Evolutionary conservation across 2,888 invertebrate species (phyloP).

Genomic region (Azorinus chamasolen): DNA sequence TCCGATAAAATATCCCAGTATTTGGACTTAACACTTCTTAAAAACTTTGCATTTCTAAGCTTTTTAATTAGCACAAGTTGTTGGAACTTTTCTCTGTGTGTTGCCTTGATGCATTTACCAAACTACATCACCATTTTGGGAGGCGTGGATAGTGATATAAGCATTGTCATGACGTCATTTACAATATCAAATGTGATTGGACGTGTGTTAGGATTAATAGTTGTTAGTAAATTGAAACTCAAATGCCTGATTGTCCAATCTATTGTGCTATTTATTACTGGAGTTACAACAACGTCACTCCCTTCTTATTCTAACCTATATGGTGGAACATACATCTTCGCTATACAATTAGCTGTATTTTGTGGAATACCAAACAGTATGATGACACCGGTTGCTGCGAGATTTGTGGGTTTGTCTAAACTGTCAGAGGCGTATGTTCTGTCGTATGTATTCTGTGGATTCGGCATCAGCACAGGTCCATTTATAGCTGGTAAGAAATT

Average conservation of each 20-base stretch:
- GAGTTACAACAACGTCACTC: not conserved
- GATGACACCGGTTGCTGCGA: not conserved
- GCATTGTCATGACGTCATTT: not conserved
- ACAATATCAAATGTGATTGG: not conserved
- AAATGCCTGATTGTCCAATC: not conserved
- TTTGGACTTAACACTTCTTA: not conserved
- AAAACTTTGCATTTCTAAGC: not conserved
- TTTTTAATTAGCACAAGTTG: not conserved
- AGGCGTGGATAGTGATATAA: not conserved
- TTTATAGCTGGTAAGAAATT: not conserved
- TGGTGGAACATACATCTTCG: not conserved
- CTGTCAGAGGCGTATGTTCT: not conserved
- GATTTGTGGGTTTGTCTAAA: conserved; percentile 1
- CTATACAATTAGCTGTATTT: not conserved
- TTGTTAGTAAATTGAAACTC: not conserved
- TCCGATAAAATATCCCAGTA: not conserved
- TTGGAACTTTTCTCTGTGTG: not conserved
- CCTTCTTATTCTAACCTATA: not conserved
- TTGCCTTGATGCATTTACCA: not conserved
- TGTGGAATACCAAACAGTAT: not conserved
- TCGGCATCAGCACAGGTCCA: not conserved
- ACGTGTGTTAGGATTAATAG: not conserved
- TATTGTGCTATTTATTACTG: not conserved
- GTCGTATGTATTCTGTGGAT: not conserved
- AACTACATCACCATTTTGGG: not conserved